These are phyloP conservation scores for Crocidura indochinensis DNA, from an alignment of 2,797 vertebrate genomes.

Conservation along the genomic window DNA sequence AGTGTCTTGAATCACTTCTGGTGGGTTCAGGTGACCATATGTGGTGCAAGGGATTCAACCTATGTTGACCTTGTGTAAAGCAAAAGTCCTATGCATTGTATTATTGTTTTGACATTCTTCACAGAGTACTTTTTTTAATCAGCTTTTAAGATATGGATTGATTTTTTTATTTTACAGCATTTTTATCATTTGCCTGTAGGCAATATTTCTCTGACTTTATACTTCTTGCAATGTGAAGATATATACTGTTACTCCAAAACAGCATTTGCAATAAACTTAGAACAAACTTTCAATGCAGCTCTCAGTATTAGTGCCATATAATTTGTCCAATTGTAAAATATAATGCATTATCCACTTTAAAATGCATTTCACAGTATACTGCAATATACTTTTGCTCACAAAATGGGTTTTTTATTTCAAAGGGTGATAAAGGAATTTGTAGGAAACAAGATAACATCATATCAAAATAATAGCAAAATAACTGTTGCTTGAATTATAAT, in stretches of 20 bases:
- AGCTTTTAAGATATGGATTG: conserved; percentile 18
- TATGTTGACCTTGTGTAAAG: too few species aligned
- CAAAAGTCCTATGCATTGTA: too few species aligned
- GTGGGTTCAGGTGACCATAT: too few species aligned
- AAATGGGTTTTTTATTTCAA: conserved; percentile 40
- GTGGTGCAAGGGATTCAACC: too few species aligned
- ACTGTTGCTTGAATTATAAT: neutral
- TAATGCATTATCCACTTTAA: conserved; percentile 41
- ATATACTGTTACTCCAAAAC: conserved; percentile 52
- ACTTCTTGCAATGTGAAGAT: neutral
- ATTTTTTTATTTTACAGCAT: neutral
- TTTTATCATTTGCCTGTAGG: neutral
- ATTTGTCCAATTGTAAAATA: conserved; percentile 80
- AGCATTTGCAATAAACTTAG: conserved; percentile 53
- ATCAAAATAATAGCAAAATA: neutral
- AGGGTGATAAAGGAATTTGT: conserved; percentile 5
- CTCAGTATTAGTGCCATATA: conserved; percentile 60
- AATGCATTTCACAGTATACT: conserved; percentile 39
- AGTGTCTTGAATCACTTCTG: too few species aligned
- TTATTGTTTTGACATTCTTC: neutral
- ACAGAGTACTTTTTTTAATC: neutral
- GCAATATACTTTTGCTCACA: conserved; percentile 43
- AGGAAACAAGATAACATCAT: neutral
- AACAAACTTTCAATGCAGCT: conserved; percentile 34
- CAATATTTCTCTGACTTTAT: neutral